A percentile compares a stretch with the other conserved stretches of the same genome.
These are phyloP conservation scores for Blastobasis adustella DNA, from an alignment of 2,888 invertebrate genomes.

Conservation along the genomic window DNA sequence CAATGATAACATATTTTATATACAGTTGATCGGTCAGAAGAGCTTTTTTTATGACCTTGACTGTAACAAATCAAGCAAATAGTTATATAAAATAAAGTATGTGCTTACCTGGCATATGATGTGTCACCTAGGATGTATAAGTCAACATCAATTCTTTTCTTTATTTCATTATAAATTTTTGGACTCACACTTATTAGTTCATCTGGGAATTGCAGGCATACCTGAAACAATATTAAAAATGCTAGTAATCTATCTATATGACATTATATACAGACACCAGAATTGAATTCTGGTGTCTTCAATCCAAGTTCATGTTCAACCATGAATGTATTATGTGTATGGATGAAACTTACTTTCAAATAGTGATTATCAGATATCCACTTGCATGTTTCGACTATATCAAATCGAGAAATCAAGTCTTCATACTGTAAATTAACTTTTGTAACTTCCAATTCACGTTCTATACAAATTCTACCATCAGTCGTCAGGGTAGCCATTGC, in stretches of 20 bases:
- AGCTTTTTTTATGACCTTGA: too few relatives aligned
- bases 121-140: slow-evolving; percentile 92
- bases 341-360: slow-evolving; percentile 72
- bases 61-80: too few relatives aligned
- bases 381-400: slow-evolving; percentile 74
- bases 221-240: slow-evolving; percentile 57
- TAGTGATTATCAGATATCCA: slow-evolving; percentile 83
- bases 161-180: slow-evolving; percentile 76
- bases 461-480: slow-evolving; percentile 69
- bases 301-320: too few relatives aligned
- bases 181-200: slow-evolving; percentile 81
- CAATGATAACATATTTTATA: too few relatives aligned
- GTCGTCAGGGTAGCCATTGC: slow-evolving; percentile 68
- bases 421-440: slow-evolving; percentile 24
- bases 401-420: slow-evolving; percentile 66
- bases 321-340: too few relatives aligned
- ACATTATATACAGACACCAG: too few relatives aligned
- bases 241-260: too few relatives aligned
- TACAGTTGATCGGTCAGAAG: too few relatives aligned
- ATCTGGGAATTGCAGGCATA: slow-evolving; percentile 95
- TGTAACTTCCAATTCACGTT: slow-evolving; percentile 52
- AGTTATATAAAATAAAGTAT: slow-evolving; percentile 13
- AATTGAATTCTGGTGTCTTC: too few relatives aligned
- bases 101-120: slow-evolving; percentile 85
- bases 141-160: slow-evolving; percentile 57